Conservation (phyloP, 2,888 invertebrate genomes). For the Drosophila multiciliata region DNA sequence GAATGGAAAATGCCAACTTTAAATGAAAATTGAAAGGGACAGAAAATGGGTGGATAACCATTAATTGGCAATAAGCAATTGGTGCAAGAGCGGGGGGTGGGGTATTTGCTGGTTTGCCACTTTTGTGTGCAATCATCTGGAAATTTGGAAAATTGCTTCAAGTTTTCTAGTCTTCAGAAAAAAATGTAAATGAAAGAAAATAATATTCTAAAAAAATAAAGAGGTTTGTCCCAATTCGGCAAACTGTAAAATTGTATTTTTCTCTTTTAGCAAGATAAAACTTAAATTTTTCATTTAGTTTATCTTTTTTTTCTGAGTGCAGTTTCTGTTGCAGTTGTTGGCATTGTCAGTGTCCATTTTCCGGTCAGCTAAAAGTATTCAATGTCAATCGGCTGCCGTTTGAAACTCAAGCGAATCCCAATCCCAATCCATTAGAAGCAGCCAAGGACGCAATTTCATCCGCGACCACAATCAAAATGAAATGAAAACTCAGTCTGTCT, state of each 20-base stretch:
- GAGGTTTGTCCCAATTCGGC: too few species aligned
- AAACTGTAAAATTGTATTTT: too few species aligned
- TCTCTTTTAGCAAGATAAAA: too few species aligned
- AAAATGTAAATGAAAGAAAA: too few species aligned
- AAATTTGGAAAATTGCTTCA: not conserved
- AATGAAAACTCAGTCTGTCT: slow-evolving; percentile 50
- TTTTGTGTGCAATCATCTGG: slow-evolving; percentile 37
- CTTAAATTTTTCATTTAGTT: too few species aligned
- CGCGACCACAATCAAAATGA: slow-evolving; percentile 71
- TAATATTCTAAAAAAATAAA: too few species aligned
- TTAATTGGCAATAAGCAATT: not conserved
- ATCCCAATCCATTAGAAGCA: slow-evolving; percentile 57
- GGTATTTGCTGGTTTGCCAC: slow-evolving; percentile 21
- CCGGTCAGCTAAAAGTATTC: slow-evolving; percentile 71
- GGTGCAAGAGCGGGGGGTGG: not conserved
- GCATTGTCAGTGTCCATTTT: slow-evolving; percentile 43
- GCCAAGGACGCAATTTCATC: slow-evolving; percentile 50
- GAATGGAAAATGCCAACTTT: slow-evolving; percentile 7
- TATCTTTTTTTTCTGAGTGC: not conserved
- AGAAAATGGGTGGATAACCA: not conserved
- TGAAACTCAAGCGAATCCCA: slow-evolving; percentile 8
- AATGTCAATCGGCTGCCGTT: slow-evolving; percentile 65
- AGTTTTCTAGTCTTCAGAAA: too few species aligned
- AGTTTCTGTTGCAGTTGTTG: slow-evolving; percentile 22
- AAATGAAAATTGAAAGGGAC: not conserved